phyloP scores from a whole-genome alignment of 1,140 invertebrate genomes.

The Euwallacea similis region DNA sequence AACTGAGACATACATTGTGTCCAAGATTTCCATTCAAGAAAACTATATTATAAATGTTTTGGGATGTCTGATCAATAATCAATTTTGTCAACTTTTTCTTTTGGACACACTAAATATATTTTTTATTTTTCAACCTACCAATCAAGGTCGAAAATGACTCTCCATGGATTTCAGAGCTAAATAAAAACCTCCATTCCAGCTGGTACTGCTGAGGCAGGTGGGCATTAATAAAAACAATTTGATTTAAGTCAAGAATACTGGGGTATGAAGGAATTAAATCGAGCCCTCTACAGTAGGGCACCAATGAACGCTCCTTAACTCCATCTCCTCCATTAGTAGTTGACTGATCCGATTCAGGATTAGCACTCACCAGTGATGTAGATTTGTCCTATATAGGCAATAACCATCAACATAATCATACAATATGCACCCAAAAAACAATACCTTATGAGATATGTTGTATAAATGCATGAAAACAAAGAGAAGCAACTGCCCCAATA shows the following conservation, averaged over 20 bases:
- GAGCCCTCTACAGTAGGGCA: constrained; percentile 61
- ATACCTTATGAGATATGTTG: constrained; percentile 50
- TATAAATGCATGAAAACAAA: constrained; percentile 53
- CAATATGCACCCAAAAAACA: no score
- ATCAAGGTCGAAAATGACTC: constrained; percentile 82
- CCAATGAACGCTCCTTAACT: constrained; percentile 56
- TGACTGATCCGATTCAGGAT: constrained; percentile 21
- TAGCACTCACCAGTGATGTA: constrained; percentile 12
- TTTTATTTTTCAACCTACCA: constrained; percentile 50
- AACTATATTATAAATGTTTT: neutral
- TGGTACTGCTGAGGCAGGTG: constrained; percentile 72
- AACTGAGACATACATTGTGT: no score
- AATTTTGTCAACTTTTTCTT: no score
- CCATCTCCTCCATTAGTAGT: constrained; percentile 11
- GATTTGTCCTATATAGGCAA: constrained; percentile 23
- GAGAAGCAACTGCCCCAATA: constrained; percentile 50
- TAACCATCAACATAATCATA: neutral
- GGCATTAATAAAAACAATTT: constrained; percentile 76
- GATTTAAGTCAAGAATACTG: constrained; percentile 73
- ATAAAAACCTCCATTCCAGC: constrained; percentile 79
- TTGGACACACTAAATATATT: no score
- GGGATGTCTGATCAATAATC: neutral
- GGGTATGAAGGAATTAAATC: constrained; percentile 74
- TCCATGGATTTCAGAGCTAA: constrained; percentile 79
- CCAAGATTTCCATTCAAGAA: neutral